Evolutionary conservation across 2,888 invertebrate species (phyloP), one percentile per base, ranked within the genome.

Genomic region (Andricus quercusramuli): DNA sequence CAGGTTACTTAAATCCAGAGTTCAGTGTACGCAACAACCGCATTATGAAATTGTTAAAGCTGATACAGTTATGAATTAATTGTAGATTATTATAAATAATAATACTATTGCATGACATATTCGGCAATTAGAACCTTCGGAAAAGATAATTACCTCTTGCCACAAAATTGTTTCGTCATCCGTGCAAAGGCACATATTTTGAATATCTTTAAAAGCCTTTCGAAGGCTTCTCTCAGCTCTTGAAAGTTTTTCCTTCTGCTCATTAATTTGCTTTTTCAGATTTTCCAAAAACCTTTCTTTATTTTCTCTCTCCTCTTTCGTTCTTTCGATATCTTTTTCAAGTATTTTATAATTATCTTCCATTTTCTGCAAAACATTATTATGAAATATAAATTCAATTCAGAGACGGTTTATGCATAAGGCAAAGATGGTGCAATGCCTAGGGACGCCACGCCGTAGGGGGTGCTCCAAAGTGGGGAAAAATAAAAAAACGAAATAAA

Each of bases 171-270:
- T 85, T 47, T 88, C 85, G 20, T 90, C 87, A 29, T 84, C 86
- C 13, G 83, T 84, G 67, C 87, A 89, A 37, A 84, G 79, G 59
- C 88, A 90, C 66, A 87, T 87, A 25, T 87, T 89, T 65, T 90
- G 89, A 59, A 94, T 90, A 70, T 93, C 93, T 83, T 93, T 93
- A 62, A 92, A 89, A 13, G 93, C 86, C 83, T 90, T 92, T 51
- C 90, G 92, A 22, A 94, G 86, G 82, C 92, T 93, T 80, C 91
- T 92, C 51, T 93, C 93, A 0, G 94, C 93, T 83, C 94, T 90
- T 3, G 88, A 86, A 77, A 94, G 89, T 89, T 94, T 94, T 80
- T 91, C 91, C 65, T 91, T 89, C 85, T 94, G 93, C 2, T 93
- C 93, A 5, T 82, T 86, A 51, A 93, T 89, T 80, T 93, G 93